Evolutionary conservation across 2,113 vertebrate species (phyloP).

Genomic region (Piprites chloris): DNA sequence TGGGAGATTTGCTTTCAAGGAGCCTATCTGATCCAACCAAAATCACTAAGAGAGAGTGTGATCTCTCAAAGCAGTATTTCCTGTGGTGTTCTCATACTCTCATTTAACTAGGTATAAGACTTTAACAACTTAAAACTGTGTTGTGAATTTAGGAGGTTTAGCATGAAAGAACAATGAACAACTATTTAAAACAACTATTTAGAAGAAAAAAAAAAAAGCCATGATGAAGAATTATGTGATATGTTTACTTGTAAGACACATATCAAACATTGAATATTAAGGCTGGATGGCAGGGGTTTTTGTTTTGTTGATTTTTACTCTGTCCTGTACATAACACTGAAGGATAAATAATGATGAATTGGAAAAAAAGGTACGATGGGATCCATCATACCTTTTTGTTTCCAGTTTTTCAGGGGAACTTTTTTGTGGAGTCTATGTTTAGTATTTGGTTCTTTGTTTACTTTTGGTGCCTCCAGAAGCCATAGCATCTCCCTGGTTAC

Average conservation of each 20-base stretch:
- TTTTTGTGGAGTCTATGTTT: not conserved
- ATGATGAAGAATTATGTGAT: not conserved
- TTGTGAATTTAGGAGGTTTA: not conserved
- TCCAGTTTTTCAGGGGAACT: not conserved
- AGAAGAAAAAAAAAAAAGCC: not conserved
- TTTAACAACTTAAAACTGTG: fast-evolving
- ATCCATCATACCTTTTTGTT: not conserved
- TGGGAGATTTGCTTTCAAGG: not conserved
- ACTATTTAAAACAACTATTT: not conserved
- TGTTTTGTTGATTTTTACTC: not conserved
- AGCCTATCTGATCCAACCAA: not conserved
- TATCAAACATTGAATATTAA: not conserved
- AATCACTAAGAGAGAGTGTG: fast-evolving
- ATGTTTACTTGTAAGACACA: not conserved
- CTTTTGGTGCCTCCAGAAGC: not conserved
- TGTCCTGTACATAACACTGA: not conserved
- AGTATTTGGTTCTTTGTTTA: not conserved
- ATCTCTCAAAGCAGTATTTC: not conserved
- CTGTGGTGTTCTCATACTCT: not conserved
- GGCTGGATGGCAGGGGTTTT: not conserved
- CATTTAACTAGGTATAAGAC: not conserved
- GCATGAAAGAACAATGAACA: not conserved
- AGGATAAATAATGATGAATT: not conserved
- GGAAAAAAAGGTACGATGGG: not conserved
- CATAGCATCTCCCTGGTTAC: not conserved